Conservation (phyloP, 2,888 invertebrate genomes). For the Xestia ashworthii region DNA sequence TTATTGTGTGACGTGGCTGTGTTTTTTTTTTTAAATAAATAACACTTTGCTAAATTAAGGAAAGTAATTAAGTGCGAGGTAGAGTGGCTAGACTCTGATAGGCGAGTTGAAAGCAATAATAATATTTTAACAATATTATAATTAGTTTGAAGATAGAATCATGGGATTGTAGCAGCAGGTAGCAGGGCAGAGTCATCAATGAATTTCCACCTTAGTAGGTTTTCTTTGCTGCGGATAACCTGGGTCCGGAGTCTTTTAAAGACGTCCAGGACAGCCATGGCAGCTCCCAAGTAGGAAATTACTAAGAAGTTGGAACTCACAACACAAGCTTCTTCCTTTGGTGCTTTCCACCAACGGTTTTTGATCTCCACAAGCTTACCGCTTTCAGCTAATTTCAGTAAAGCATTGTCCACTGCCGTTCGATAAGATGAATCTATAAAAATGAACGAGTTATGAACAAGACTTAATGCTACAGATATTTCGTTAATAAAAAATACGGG, state of each 20-base stretch:
- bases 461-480: background rate
- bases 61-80: background rate
- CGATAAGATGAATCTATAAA: slow-evolving; percentile 93
- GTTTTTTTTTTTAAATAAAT: background rate
- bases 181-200: background rate
- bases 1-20: background rate
- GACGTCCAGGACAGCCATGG: background rate
- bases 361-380: slow-evolving; percentile 95
- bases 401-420: slow-evolving; percentile 95
- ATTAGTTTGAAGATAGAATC: background rate
- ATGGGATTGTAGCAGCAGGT: background rate
- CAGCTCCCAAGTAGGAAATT: background rate
- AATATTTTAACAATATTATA: background rate
- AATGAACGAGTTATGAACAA: background rate
- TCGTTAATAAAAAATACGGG: background rate
- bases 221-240: background rate
- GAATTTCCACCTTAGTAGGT: background rate
- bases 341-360: slow-evolving; percentile 97
- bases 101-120: too few species aligned
- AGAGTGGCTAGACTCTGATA: background rate
- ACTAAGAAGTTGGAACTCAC: slow-evolving; percentile 77
- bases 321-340: slow-evolving; percentile 91
- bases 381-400: slow-evolving; percentile 97
- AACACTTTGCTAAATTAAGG: background rate
- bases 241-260: background rate